phyloP scores from a whole-genome alignment of 2,797 vertebrate species.

The Crenuchus spilurus region DNA sequence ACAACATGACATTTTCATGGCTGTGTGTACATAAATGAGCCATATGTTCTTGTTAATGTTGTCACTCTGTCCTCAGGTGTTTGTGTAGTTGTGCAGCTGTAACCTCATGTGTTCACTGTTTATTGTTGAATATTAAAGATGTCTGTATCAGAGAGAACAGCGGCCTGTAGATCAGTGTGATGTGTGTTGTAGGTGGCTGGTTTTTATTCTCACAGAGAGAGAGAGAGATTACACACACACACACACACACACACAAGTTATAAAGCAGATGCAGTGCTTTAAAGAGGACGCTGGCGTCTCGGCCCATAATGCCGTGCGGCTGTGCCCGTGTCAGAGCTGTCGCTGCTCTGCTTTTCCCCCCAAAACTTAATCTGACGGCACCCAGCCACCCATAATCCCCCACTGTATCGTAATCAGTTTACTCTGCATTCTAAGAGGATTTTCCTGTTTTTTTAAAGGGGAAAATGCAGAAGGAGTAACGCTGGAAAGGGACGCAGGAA shows the following conservation, averaged over 20 bases:
- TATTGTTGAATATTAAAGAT: not conserved
- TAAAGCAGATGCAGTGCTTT: slow-evolving; percentile 78
- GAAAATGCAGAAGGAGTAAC: slow-evolving; percentile 88
- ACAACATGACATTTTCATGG: no score
- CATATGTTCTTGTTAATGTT: no score
- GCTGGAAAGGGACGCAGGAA: slow-evolving; percentile 86
- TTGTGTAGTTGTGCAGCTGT: no score
- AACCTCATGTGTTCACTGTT: not conserved
- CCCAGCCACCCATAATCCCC: slow-evolving; percentile 91
- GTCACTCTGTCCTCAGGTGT: no score
- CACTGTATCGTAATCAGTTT: slow-evolving; percentile 96
- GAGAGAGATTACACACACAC: slow-evolving; percentile 74
- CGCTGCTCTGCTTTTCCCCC: slow-evolving; percentile 82
- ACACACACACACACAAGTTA: slow-evolving; percentile 68
- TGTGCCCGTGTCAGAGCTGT: slow-evolving; percentile 89
- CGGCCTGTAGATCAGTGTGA: slow-evolving; percentile 24
- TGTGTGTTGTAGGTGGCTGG: slow-evolving; percentile 21
- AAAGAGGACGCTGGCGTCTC: slow-evolving; percentile 74
- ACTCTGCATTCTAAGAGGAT: slow-evolving; percentile 97
- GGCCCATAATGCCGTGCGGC: slow-evolving; percentile 82
- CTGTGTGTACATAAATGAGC: no score
- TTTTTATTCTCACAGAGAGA: slow-evolving; percentile 49
- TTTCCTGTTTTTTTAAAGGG: slow-evolving; percentile 68
- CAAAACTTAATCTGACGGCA: slow-evolving; percentile 93
- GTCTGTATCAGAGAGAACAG: slow-evolving; percentile 4